phyloP scores from a whole-genome alignment of 2,113 vertebrate species.

The Plecotus auritus region DNA sequence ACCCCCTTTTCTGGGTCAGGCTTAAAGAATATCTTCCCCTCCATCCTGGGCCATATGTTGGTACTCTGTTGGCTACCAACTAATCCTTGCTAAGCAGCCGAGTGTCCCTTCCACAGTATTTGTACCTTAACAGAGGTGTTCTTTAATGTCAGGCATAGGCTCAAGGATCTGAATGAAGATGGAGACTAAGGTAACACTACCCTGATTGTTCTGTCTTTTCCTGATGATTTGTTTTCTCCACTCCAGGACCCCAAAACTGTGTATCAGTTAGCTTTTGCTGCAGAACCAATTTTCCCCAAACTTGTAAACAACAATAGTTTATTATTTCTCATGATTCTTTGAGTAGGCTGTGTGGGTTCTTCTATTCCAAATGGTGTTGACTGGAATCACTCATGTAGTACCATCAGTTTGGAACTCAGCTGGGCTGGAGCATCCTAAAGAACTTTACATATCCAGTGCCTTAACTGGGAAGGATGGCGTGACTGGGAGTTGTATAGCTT shows the following conservation, averaged over 20 bases:
- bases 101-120: not conserved
- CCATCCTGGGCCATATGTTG: not conserved
- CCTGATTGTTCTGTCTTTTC: not conserved
- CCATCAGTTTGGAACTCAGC: not conserved
- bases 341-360: not conserved
- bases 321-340: not conserved
- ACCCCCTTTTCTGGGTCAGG: not conserved
- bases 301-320: not conserved
- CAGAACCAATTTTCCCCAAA: not conserved
- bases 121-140: not conserved
- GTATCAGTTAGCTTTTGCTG: not conserved
- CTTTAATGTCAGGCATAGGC: not conserved
- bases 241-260: not conserved
- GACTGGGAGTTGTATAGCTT: not conserved
- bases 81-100: not conserved
- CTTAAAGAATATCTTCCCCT: not conserved
- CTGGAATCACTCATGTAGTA: not conserved
- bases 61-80: not conserved
- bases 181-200: not conserved
- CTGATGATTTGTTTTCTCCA: not conserved
- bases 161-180: not conserved
- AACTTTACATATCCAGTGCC: not conserved
- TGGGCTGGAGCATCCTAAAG: not conserved
- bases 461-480: not conserved
- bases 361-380: not conserved